A percentile compares a stretch with the other conserved stretches of the same genome.
These are phyloP conservation scores for Neodontobutis hainanensis DNA, from an alignment of 2,113 vertebrate species.

Conservation along the genomic window DNA sequence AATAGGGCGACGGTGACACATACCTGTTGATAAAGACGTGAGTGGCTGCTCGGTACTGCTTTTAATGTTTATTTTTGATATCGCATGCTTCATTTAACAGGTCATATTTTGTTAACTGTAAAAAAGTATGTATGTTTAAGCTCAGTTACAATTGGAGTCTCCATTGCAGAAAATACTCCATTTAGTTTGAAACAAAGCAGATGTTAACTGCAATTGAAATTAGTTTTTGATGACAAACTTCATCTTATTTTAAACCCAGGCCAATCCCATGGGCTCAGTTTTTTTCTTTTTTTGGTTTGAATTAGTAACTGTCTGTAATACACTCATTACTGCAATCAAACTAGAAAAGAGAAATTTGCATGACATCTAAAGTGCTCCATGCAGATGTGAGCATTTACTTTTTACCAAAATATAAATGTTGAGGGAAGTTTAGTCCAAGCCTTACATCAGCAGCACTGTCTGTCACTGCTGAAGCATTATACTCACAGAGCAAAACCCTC, in stretches of 20 bases:
- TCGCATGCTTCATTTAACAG: slow-evolving; percentile 2
- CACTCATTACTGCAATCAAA: neutral
- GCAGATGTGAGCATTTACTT: slow-evolving; percentile 8
- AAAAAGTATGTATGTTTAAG: slow-evolving; percentile 1
- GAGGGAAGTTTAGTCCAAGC: neutral
- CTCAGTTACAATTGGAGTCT: neutral
- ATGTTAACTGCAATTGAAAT: neutral
- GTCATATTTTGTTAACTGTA: slow-evolving; percentile 9
- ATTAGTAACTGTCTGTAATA: neutral
- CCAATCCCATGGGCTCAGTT: neutral
- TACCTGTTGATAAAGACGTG: slow-evolving; percentile 26
- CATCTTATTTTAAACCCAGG: slow-evolving; percentile 2
- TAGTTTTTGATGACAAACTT: neutral
- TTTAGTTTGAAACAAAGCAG: slow-evolving; percentile 17
- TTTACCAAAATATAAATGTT: slow-evolving; percentile 8
- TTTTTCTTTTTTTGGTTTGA: neutral
- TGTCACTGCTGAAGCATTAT: slow-evolving; percentile 1
- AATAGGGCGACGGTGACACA: slow-evolving; percentile 5
- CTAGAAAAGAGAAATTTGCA: neutral
- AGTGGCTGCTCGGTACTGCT: neutral
- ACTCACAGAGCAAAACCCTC: neutral
- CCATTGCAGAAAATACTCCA: neutral
- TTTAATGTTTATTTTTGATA: neutral
- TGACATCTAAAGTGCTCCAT: neutral
- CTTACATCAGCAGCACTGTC: neutral